Evolutionary conservation across 2,888 invertebrate species (phyloP).

Genomic region (Diplazon laetatorius): DNA sequence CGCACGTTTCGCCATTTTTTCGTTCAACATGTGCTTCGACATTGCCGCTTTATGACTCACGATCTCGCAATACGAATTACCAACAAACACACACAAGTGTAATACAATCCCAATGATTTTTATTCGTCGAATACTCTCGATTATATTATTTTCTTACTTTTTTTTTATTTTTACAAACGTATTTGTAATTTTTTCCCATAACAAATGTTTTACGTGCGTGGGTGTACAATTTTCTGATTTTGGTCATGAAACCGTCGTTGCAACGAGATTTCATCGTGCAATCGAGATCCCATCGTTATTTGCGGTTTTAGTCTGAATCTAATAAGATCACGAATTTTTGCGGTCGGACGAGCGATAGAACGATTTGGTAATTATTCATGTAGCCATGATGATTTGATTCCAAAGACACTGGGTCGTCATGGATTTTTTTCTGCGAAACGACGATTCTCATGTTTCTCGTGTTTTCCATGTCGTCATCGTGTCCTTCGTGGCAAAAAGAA

Average conservation of each 20-base stretch:
- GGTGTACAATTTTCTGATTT: conserved; percentile 24
- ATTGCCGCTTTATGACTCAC: conserved; percentile 28
- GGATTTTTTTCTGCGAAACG: conserved; percentile 2
- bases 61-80: conserved; percentile 45
- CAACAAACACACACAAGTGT: not conserved
- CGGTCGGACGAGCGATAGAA: conserved; percentile 70
- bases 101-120: conserved; percentile 22
- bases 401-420: conserved; percentile 23
- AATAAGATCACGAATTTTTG: conserved; percentile 81
- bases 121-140: conserved; percentile 32
- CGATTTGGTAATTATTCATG: conserved; percentile 54
- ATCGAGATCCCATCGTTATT: conserved; percentile 18
- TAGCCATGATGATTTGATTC: conserved; percentile 29
- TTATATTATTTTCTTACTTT: conserved; percentile 29
- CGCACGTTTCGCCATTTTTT: conserved; percentile 16
- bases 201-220: not conserved
- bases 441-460: conserved; percentile 38
- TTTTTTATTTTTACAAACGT: not conserved
- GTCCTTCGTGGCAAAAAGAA: conserved; percentile 45
- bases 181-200: conserved; percentile 14
- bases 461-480: conserved; percentile 31
- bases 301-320: conserved; percentile 66
- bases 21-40: conserved; percentile 10
- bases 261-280: conserved; percentile 22
- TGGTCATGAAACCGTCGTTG: conserved; percentile 38